These are phyloP conservation scores for Xylota segnis DNA, from an alignment of 2,888 invertebrate genomes.

Conservation along the genomic window DNA sequence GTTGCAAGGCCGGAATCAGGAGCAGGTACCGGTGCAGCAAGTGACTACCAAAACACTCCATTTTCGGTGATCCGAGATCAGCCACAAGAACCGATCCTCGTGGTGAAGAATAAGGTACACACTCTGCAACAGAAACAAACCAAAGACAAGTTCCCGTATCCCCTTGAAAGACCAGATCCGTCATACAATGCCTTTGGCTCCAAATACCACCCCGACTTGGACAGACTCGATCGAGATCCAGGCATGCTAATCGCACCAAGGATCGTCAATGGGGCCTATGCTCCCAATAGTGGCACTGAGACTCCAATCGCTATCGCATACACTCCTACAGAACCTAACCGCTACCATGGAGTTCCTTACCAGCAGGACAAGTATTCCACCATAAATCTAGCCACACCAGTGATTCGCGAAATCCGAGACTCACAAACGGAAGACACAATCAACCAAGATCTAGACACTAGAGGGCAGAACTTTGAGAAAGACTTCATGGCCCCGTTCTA, in stretches of 20 bases:
- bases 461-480: conserved; percentile 83
- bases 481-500: conserved; percentile 90
- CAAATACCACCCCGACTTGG: conserved; percentile 80
- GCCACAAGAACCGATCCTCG: conserved; percentile 84
- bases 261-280: conserved; percentile 83
- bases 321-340: conserved; percentile 86
- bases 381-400: conserved; percentile 85
- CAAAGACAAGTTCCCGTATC: conserved; percentile 88
- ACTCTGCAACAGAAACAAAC: conserved; percentile 81
- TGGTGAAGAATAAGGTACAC: conserved; percentile 83
- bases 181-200: conserved; percentile 81
- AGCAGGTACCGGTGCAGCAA: conserved; percentile 77
- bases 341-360: conserved; percentile 76
- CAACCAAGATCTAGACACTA: conserved; percentile 82
- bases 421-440: conserved; percentile 81
- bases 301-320: conserved; percentile 88
- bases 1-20: conserved; percentile 78
- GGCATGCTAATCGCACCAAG: conserved; percentile 84
- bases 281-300: conserved; percentile 84
- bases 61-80: conserved; percentile 84
- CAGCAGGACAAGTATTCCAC: conserved; percentile 83
- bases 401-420: conserved; percentile 85
- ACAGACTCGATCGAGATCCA: conserved; percentile 82
- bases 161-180: conserved; percentile 87
- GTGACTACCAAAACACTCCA: conserved; percentile 84